Evolutionary conservation across 2,797 vertebrate genomes (phyloP), one percentile per base, ranked within the genome.

Genomic region (Leptodactylus fallax): DNA sequence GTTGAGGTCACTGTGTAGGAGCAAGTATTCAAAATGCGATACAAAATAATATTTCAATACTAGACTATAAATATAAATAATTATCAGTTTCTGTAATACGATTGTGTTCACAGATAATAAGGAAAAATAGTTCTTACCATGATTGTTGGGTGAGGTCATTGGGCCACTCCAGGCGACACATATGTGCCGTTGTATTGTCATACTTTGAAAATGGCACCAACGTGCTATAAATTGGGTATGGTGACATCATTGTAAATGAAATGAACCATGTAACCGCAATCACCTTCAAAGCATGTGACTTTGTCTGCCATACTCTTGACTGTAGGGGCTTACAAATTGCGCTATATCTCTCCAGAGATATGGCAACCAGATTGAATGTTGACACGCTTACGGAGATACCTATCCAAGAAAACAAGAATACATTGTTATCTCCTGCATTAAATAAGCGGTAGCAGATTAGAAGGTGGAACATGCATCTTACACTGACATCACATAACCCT

Each of bases 221-320:
- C 3, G 94, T 96, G 96, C 97, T 98, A 78, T 96, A 98, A 86
- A 99, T 96, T 3, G 97, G 97, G 90, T 99, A 99, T 0, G 98
- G 98, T 55, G 97, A 94, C 98, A 99, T 99, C 90, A 99, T 95
- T 21, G 96, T 90, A 25, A 97, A 97, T 87, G 98, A 98, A 1
- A 95, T 94, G 89, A 96, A 94, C 98, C 98, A 99, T 67, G 98
- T 99, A 14, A 94, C 95, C 0, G 96, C 95, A 91, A 99, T 99
- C 92, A 99, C 98, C 92, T 96, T 98, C 91, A 96, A 90, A 0
- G 98, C 98, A 0, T 99, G 98, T 0, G 98, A 98, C 90, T 98
- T 99, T 5, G 98, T 99, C 94, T 99, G 98, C 98, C 98, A 99
- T 51, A 96, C 93, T n/a, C 97, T 94, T 67, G 98, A 99, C 87